These are phyloP conservation scores for Andrena hattorfiana DNA, from an alignment of 2,888 invertebrate genomes.

Conservation along the genomic window DNA sequence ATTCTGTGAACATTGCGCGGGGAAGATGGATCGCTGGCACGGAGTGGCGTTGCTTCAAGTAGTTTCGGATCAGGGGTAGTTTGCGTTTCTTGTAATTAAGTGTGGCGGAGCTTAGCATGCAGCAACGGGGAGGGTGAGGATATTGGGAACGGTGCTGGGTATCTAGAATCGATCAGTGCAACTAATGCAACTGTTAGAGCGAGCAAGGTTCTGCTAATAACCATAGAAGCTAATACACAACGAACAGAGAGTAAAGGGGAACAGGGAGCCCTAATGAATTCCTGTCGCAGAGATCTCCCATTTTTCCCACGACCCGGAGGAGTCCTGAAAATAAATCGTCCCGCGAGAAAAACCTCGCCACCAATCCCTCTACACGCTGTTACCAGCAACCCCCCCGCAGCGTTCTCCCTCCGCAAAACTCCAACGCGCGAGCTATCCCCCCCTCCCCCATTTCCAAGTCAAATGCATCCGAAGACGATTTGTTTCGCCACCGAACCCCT, in stretches of 20 bases:
- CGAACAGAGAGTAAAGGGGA: too few species aligned
- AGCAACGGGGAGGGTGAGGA: too few species aligned
- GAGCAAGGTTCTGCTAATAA: neutral
- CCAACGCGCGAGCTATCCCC: neutral
- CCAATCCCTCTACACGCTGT: neutral
- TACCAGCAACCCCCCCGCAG: neutral
- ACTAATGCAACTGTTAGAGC: neutral
- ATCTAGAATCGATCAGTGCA: too few species aligned
- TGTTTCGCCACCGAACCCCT: neutral
- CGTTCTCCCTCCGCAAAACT: neutral
- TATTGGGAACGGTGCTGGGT: too few species aligned
- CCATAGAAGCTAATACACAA: neutral
- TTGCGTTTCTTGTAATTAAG: too few species aligned
- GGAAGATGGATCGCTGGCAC: too few species aligned
- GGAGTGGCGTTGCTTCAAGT: too few species aligned
- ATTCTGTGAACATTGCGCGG: too few species aligned
- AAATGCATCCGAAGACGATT: neutral
- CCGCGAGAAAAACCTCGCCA: neutral
- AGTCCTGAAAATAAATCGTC: neutral
- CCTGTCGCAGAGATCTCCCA: neutral
- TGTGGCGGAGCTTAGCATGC: too few species aligned
- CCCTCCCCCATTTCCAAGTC: constrained; percentile 29
- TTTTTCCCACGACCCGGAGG: neutral
- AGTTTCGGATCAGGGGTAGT: too few species aligned
- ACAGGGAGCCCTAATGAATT: neutral